Percentiles rank a stretch among this genome's conserved stretches.
Conservation (phyloP, 2,888 invertebrate genomes). For the Tillus elongatus region DNA sequence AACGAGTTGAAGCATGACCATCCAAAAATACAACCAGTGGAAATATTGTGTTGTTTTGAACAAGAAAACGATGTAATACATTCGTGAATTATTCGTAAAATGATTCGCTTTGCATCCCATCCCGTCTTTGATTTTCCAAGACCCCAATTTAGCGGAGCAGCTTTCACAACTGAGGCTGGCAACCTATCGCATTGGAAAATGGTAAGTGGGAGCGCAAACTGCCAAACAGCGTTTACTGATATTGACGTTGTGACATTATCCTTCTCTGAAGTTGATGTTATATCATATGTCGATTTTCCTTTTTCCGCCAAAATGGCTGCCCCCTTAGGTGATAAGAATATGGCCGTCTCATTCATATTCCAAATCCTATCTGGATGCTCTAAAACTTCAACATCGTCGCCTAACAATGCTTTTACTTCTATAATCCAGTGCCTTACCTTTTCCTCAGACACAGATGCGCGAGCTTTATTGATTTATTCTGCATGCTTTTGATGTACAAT, state of each 20-base stretch:
- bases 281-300: slow-evolving; percentile 11
- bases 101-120: too few relatives aligned
- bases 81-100: too few relatives aligned
- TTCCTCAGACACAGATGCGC: slow-evolving; percentile 13
- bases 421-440: slow-evolving; percentile 13
- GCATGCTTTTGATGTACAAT: slow-evolving; percentile 12
- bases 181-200: slow-evolving; percentile 3
- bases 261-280: slow-evolving; percentile 11
- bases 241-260: slow-evolving; percentile 16
- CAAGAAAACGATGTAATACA: too few relatives aligned
- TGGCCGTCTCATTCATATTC: slow-evolving; percentile 17
- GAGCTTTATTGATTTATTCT: slow-evolving; percentile 11
- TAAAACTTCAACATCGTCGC: slow-evolving; percentile 8
- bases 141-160: too few relatives aligned
- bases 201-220: slow-evolving; percentile 2
- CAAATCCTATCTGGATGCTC: slow-evolving; percentile 8
- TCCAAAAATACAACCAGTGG: too few relatives aligned
- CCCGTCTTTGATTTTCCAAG: too few relatives aligned
- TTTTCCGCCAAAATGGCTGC: slow-evolving; percentile 12
- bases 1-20: slow-evolving; percentile 1
- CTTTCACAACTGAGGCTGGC: too few relatives aligned
- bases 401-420: slow-evolving; percentile 12
- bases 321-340: slow-evolving; percentile 16
- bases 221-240: slow-evolving; percentile 10
- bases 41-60: too few relatives aligned